Evolutionary conservation across 2,797 vertebrate species (phyloP).

Genomic region (Melanotaenia boesemani): DNA sequence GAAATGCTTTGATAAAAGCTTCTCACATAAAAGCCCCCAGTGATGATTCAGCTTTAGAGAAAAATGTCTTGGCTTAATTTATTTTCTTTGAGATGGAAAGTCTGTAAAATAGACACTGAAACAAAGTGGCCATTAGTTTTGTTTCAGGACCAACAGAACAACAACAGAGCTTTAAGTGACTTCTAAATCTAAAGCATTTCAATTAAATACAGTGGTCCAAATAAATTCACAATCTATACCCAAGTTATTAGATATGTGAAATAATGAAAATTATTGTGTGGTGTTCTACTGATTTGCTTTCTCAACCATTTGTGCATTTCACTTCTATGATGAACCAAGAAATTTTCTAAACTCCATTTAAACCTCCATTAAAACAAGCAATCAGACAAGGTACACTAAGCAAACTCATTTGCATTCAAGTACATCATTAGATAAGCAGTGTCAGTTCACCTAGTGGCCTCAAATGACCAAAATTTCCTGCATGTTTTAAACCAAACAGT

Average conservation of each 20-base stretch:
- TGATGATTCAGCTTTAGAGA: not conserved
- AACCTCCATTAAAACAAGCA: conserved; percentile 37
- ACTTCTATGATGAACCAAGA: conserved; percentile 29
- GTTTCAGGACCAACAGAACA: not conserved
- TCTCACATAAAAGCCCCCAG: not conserved
- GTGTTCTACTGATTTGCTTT: not conserved
- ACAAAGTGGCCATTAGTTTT: not conserved
- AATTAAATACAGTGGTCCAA: not conserved
- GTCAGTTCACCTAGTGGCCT: conserved; percentile 28
- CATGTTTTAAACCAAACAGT: conserved; percentile 24
- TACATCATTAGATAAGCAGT: conserved; percentile 8
- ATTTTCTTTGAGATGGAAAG: not conserved
- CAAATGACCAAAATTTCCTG: conserved; percentile 43
- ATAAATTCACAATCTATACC: not conserved
- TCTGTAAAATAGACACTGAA: not conserved
- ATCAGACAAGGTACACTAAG: conserved; percentile 39
- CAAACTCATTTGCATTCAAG: conserved; percentile 45
- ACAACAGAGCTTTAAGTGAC: not conserved
- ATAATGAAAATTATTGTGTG: not conserved
- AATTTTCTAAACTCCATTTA: conserved; percentile 23
- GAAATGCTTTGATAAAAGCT: not conserved
- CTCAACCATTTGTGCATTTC: not conserved
- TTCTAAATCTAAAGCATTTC: not conserved
- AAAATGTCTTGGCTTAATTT: not conserved
- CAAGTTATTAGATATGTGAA: not conserved